These are phyloP conservation scores for Strix aluco DNA, from an alignment of 2,113 vertebrate genomes.

Conservation along the genomic window DNA sequence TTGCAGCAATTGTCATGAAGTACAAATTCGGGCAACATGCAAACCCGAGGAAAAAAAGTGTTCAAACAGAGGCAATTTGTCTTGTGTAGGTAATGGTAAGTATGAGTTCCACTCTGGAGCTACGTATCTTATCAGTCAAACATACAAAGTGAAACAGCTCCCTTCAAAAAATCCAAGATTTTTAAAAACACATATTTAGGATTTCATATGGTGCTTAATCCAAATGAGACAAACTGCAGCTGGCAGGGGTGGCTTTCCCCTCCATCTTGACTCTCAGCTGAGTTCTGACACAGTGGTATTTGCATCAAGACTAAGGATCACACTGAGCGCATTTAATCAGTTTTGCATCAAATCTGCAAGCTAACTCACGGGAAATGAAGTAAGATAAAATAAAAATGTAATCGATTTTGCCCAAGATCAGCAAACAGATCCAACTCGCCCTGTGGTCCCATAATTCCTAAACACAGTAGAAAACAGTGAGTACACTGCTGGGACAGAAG, in stretches of 20 bases:
- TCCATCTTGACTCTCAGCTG: not conserved
- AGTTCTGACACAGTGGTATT: not conserved
- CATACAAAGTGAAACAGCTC: not conserved
- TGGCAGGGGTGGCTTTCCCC: not conserved
- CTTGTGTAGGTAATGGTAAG: not conserved
- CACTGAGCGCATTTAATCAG: not conserved
- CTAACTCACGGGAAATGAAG: not conserved
- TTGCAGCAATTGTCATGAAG: not conserved
- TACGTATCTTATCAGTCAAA: not conserved
- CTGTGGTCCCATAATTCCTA: not conserved
- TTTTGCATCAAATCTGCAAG: not conserved
- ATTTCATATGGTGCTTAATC: not conserved
- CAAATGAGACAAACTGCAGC: not conserved
- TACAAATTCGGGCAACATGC: rapidly evolving
- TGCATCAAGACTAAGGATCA: not conserved
- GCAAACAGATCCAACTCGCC: not conserved
- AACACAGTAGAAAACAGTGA: not conserved
- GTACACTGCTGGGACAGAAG: not conserved
- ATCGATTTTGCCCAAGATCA: not conserved
- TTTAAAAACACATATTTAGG: not conserved
- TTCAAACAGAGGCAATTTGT: not conserved
- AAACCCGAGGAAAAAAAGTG: not conserved
- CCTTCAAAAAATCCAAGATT: not conserved
- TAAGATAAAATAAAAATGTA: not conserved
- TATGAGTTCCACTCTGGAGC: not conserved